Evolutionary conservation across 2,113 vertebrate genomes (phyloP).

Genomic region (Progne subis): DNA sequence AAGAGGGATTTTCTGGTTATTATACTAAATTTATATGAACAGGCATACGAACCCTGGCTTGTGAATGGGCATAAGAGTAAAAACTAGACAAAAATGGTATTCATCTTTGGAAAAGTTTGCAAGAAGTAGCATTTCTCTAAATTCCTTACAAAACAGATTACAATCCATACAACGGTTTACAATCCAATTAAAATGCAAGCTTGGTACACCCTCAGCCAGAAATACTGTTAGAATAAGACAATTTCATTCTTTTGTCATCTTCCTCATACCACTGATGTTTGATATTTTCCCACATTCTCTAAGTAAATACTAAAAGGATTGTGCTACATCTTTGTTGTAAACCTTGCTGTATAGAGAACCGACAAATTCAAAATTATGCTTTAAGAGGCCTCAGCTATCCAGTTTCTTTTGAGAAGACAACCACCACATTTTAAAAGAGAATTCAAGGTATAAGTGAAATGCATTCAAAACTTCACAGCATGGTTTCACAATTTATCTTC

Average conservation of each 20-base stretch:
- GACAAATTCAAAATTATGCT: neutral
- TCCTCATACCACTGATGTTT: neutral
- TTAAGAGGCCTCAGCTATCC: neutral
- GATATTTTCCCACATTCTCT: neutral
- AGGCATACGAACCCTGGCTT: neutral
- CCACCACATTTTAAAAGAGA: neutral
- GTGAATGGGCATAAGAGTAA: neutral
- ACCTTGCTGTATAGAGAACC: neutral
- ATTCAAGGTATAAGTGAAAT: neutral
- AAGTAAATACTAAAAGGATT: neutral
- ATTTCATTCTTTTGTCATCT: neutral
- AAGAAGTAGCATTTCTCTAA: neutral
- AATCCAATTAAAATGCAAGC: neutral
- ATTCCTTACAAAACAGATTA: neutral
- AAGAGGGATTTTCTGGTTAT: neutral
- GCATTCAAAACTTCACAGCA: neutral
- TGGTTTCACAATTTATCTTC: neutral
- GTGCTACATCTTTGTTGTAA: neutral
- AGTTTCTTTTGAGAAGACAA: neutral
- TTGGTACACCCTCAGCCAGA: neutral
- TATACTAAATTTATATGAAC: neutral
- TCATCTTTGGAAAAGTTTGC: neutral
- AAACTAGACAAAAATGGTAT: neutral
- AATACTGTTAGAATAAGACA: neutral
- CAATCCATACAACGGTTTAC: neutral